A percentile compares a stretch with the other conserved stretches of the same genome.
Conservation (phyloP, 2,797 vertebrate genomes). For the Philypnodon macrostomus region DNA sequence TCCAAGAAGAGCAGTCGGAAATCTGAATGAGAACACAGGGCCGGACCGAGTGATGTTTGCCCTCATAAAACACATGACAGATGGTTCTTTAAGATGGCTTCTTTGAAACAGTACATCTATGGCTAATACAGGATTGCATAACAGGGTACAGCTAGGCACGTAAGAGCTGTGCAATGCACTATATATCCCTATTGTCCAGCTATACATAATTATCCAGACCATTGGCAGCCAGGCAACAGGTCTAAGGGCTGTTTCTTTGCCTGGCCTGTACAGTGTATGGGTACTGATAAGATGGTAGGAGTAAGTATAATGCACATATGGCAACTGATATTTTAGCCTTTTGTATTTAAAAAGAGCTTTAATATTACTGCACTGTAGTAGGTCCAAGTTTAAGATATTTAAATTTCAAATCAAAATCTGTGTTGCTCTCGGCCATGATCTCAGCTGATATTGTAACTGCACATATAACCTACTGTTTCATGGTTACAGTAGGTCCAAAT, state of each 20-base stretch:
- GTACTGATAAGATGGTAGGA: not conserved
- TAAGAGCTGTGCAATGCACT: constrained; percentile 3
- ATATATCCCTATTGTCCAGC: constrained; percentile 3
- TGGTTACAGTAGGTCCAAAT: constrained; percentile 14
- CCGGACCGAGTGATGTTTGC: constrained; percentile 38
- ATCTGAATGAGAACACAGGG: constrained; percentile 6
- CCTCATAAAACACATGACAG: constrained; percentile 35
- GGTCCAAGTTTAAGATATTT: too few species aligned
- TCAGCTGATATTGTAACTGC: too few species aligned
- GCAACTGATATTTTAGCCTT: not conserved
- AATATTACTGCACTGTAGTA: too few species aligned
- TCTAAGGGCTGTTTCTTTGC: constrained; percentile 1
- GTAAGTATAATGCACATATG: not conserved
- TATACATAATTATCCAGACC: constrained; percentile 3
- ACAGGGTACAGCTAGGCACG: not conserved
- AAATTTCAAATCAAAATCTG: too few species aligned
- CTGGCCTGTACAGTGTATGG: not conserved
- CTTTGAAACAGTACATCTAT: constrained; percentile 8
- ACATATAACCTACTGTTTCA: constrained; percentile 3
- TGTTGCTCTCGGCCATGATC: too few species aligned
- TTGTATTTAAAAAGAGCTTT: too few species aligned
- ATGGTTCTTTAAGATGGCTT: constrained; percentile 11
- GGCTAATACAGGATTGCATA: constrained; percentile 10
- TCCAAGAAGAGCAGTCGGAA: constrained; percentile 18
- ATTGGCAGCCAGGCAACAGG: constrained; percentile 9